These are phyloP conservation scores for Takifugu ocellatus DNA, from an alignment of 2,797 vertebrate species.

Conservation along the genomic window DNA sequence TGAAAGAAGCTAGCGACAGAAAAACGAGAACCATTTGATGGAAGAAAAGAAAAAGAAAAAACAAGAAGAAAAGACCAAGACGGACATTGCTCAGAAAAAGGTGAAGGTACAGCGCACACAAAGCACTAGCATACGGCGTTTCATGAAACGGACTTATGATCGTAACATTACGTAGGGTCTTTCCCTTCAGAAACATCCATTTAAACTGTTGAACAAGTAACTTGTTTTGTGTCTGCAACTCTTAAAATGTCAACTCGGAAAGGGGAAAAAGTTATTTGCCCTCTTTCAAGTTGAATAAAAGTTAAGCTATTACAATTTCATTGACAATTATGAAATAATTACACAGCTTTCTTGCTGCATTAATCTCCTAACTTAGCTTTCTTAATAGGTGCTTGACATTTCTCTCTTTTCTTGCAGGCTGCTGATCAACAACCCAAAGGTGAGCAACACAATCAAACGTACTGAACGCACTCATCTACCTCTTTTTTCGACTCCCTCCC, in stretches of 20 bases:
- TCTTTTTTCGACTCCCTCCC: constrained; percentile 23
- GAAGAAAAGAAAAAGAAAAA: constrained; percentile 99
- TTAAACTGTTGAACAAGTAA: constrained; percentile 1
- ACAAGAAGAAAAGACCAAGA: constrained; percentile 98
- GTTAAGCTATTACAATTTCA: too few relatives aligned
- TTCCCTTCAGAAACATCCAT: neutral
- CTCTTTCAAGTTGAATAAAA: too few relatives aligned
- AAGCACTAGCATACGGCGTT: constrained; percentile 5
- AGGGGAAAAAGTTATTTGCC: neutral
- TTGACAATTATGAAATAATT: neutral
- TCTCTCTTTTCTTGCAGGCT: constrained; percentile 74
- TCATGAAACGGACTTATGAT: neutral
- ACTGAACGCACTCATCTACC: constrained; percentile 12
- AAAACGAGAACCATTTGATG: constrained; percentile 98
- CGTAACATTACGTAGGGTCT: too few relatives aligned
- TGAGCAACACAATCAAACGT: constrained; percentile 65
- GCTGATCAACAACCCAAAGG: constrained; percentile 99
- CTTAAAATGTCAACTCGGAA: neutral
- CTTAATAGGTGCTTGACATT: too few relatives aligned
- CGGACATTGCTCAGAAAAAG: constrained; percentile 96
- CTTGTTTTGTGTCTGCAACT: neutral
- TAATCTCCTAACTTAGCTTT: constrained; percentile 5
- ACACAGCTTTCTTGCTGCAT: neutral
- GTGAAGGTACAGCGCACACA: constrained; percentile 63
- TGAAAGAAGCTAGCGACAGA: constrained; percentile 88